phyloP scores from a whole-genome alignment of 2,888 invertebrate species.

The Monoplex corrugatus region DNA sequence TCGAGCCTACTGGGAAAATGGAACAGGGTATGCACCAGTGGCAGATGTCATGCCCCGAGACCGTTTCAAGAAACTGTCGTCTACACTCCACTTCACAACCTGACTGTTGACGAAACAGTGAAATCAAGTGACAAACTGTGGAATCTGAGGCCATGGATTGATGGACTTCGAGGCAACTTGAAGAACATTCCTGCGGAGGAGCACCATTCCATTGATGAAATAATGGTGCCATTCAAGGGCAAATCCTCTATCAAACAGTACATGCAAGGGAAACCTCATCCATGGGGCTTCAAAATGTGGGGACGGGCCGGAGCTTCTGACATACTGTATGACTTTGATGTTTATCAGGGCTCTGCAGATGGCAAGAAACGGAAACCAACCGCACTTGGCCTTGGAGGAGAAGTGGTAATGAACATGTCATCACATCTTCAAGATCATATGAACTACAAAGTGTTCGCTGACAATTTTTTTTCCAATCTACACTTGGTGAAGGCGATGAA shows the following conservation, averaged over 20 bases:
- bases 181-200: constrained; percentile 69
- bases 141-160: constrained; percentile 54
- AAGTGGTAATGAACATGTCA: constrained; percentile 50
- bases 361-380: constrained; percentile 19
- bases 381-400: constrained; percentile 47
- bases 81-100: constrained; percentile 37
- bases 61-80: constrained; percentile 50
- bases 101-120: not conserved
- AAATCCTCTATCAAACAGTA: constrained; percentile 56
- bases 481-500: constrained; percentile 43
- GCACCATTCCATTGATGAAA: constrained; percentile 68
- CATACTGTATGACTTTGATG: constrained; percentile 53
- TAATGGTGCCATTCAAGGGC: constrained; percentile 74
- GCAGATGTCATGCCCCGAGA: constrained; percentile 55
- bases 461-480: constrained; percentile 49
- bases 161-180: constrained; percentile 52
- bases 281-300: constrained; percentile 56
- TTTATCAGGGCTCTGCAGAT: constrained; percentile 45
- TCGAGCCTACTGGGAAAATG: constrained; percentile 51
- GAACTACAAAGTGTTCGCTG: constrained; percentile 54
- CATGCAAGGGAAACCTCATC: constrained; percentile 52
- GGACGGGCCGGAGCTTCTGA: constrained; percentile 36
- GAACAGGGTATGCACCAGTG: constrained; percentile 45
- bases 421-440: not conserved
- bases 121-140: constrained; percentile 51